Conservation (phyloP, 2,113 vertebrate genomes). For the Amblyornis subalaris region DNA sequence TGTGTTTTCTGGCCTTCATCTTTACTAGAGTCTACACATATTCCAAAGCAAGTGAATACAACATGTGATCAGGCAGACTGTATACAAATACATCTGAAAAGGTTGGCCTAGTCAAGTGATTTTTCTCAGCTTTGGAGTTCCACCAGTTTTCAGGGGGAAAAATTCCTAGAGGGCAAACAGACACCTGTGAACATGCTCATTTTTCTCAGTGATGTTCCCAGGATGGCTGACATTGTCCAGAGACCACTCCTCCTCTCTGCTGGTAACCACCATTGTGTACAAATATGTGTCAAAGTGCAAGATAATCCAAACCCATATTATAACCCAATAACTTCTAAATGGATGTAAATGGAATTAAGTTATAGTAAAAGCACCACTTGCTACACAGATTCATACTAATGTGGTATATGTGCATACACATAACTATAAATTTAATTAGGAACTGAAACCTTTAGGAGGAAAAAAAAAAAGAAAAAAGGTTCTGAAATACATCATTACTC, state of each 20-base stretch:
- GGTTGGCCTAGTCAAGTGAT: not conserved
- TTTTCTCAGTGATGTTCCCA: not conserved
- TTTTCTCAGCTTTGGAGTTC: not conserved
- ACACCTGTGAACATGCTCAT: not conserved
- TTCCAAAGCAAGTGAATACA: not conserved
- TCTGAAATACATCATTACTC: not conserved
- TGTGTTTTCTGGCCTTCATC: not conserved
- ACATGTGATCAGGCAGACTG: not conserved
- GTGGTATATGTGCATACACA: not conserved
- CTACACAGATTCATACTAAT: not conserved
- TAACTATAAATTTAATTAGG: not conserved
- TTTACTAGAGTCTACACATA: not conserved
- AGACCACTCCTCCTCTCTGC: not conserved
- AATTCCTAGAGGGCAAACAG: not conserved
- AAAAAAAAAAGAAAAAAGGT: not conserved
- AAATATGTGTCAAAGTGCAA: not conserved
- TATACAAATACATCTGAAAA: not conserved
- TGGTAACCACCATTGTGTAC: not conserved
- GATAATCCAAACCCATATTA: not conserved
- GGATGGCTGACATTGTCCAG: not conserved
- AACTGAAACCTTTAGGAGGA: not conserved
- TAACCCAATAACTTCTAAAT: not conserved
- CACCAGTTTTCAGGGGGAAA: not conserved
- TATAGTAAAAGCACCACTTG: not conserved
- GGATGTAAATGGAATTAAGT: not conserved